These are phyloP conservation scores for Gasterosteus nipponicus DNA, from an alignment of 2,113 vertebrate species.

Conservation along the genomic window DNA sequence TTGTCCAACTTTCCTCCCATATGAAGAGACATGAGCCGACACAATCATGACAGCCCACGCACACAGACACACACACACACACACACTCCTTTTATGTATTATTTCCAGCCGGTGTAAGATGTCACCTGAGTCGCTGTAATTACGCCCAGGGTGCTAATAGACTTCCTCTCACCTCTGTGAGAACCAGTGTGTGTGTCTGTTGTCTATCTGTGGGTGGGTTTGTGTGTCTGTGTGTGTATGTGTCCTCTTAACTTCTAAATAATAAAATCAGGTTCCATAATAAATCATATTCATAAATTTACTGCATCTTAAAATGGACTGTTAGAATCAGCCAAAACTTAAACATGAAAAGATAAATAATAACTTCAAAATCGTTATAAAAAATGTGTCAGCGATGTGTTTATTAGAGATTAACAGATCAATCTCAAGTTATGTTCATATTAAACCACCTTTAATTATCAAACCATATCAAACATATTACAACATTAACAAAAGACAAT, in stretches of 20 bases:
- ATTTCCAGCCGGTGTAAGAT: slow-evolving; percentile 62
- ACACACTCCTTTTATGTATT: slow-evolving; percentile 12
- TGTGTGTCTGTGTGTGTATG: too few relatives aligned
- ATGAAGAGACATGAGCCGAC: slow-evolving; percentile 63
- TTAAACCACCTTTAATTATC: too few relatives aligned
- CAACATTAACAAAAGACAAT: too few relatives aligned
- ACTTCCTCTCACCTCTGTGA: slow-evolving; percentile 70
- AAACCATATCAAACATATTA: too few relatives aligned
- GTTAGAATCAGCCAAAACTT: neutral
- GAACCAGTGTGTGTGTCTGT: slow-evolving; percentile 15
- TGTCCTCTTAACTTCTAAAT: neutral
- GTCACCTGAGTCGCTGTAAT: slow-evolving; percentile 75
- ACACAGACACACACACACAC: slow-evolving; percentile 38
- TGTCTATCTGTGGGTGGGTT: too few relatives aligned
- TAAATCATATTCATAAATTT: neutral
- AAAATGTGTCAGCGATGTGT: too few relatives aligned
- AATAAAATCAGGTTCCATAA: neutral
- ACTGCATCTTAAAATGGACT: too few relatives aligned
- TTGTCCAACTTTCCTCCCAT: slow-evolving; percentile 76
- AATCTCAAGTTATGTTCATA: too few relatives aligned
- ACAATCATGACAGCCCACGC: slow-evolving; percentile 62
- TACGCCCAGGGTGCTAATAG: slow-evolving; percentile 73
- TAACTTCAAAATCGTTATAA: too few relatives aligned
- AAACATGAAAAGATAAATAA: too few relatives aligned
- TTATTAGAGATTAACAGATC: too few relatives aligned